Conservation (phyloP, 2,113 vertebrate genomes). For the Gila orcuttii region DNA sequence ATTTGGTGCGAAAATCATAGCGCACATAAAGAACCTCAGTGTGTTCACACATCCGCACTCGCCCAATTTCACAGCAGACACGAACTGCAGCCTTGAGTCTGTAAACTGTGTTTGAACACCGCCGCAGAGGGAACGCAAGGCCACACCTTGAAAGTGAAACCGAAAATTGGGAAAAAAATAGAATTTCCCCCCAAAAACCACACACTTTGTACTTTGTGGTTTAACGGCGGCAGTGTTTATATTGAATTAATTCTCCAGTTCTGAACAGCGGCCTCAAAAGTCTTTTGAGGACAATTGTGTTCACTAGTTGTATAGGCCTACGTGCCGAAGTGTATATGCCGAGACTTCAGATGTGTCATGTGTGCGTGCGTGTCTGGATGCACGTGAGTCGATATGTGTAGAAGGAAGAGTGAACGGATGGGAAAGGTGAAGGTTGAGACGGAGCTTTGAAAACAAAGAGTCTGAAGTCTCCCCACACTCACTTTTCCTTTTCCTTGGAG, state of each 20-base stretch:
- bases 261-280: neutral
- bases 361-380: conserved; percentile 56
- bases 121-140: neutral
- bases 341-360: conserved; percentile 32
- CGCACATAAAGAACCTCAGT: conserved; percentile 37
- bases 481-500: conserved; percentile 68
- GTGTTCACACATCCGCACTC: conserved; percentile 35
- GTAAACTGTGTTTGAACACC: conserved; percentile 36
- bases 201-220: no score
- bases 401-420: conserved; percentile 65
- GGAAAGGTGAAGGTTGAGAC: conserved; percentile 74
- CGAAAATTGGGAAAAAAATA: conserved; percentile 21
- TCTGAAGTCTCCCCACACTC: conserved; percentile 55
- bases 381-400: conserved; percentile 56
- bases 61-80: conserved; percentile 14
- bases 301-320: conserved; percentile 44
- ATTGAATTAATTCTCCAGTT: neutral
- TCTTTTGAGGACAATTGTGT: conserved; percentile 23
- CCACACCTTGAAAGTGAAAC: conserved; percentile 32
- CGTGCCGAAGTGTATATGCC: conserved; percentile 49
- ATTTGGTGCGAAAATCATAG: conserved; percentile 58
- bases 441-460: conserved; percentile 73
- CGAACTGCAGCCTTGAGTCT: neutral
- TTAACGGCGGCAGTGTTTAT: neutral
- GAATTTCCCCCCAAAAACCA: neutral